phyloP scores from a whole-genome alignment of 2,797 vertebrate species.

The Tympanoctomys barrerae region DNA sequence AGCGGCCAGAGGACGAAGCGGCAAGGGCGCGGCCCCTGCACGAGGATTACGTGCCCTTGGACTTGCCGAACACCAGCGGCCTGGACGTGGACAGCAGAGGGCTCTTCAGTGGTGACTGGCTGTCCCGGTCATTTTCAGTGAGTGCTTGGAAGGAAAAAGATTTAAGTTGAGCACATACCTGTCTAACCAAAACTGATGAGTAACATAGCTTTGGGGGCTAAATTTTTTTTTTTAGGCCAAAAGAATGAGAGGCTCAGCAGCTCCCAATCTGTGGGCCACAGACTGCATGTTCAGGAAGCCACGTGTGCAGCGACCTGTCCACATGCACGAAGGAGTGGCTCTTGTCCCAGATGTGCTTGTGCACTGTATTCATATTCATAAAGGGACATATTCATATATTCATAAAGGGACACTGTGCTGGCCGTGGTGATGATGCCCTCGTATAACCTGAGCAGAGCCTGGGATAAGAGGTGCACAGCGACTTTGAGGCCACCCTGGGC shows the following conservation, averaged over 20 bases:
- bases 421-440: too few relatives aligned
- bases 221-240: background rate
- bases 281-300: background rate
- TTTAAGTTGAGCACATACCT: background rate
- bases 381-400: background rate
- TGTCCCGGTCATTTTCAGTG: slow-evolving; percentile 93
- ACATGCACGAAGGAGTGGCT: background rate
- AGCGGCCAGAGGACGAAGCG: background rate
- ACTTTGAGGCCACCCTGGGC: background rate
- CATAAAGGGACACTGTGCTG: background rate
- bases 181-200: background rate
- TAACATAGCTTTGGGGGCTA: background rate
- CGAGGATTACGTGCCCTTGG: slow-evolving; percentile 88
- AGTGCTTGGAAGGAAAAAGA: slow-evolving; percentile 89
- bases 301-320: background rate
- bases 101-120: slow-evolving; percentile 92
- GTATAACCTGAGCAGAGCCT: background rate
- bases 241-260: background rate
- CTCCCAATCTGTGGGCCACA: background rate
- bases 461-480: background rate
- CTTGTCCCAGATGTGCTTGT: rapidly evolving
- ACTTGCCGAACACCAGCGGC: slow-evolving; percentile 92
- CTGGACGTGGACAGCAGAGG: slow-evolving; percentile 93
- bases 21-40: background rate
- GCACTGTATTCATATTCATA: background rate